phyloP scores from a whole-genome alignment of 2,888 invertebrate species.

The Reticulitermes lucifugus region DNA sequence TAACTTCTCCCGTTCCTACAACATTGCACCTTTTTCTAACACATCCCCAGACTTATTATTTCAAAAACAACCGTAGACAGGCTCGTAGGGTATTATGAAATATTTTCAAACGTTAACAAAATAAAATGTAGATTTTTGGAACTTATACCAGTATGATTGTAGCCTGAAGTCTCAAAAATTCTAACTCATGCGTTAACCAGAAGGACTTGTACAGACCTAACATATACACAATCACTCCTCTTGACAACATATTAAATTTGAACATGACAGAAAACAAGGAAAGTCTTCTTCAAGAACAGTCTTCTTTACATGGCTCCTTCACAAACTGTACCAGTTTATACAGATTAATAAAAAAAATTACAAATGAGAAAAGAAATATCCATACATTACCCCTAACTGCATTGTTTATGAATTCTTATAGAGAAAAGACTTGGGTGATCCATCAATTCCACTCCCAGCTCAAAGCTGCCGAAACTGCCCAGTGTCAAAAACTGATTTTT shows the following conservation, averaged over 20 bases:
- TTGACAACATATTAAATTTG: constrained; percentile 13
- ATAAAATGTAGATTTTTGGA: background rate
- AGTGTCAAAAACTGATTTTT: background rate
- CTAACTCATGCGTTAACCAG: background rate
- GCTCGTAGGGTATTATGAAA: background rate
- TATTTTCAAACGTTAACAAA: constrained; percentile 6
- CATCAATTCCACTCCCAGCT: background rate
- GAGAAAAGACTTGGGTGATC: background rate
- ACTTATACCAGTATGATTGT: background rate
- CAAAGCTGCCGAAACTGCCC: constrained; percentile 27
- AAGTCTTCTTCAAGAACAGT: background rate
- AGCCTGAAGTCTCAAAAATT: background rate
- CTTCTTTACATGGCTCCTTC: background rate
- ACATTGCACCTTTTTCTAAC: too few species aligned
- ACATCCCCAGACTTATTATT: background rate
- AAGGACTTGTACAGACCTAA: background rate
- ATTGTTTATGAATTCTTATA: background rate
- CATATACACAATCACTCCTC: constrained; percentile 23
- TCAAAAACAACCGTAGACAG: background rate
- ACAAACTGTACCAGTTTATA: background rate
- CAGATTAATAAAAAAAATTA: background rate
- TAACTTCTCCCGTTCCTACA: too few species aligned
- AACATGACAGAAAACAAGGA: constrained; percentile 21
- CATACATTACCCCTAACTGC: background rate
- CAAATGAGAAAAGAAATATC: constrained; percentile 4